Percentiles rank a stretch among this genome's conserved stretches.
Conservation (phyloP, 2,797 vertebrate species). For the Coracias cyanogaster region DNA sequence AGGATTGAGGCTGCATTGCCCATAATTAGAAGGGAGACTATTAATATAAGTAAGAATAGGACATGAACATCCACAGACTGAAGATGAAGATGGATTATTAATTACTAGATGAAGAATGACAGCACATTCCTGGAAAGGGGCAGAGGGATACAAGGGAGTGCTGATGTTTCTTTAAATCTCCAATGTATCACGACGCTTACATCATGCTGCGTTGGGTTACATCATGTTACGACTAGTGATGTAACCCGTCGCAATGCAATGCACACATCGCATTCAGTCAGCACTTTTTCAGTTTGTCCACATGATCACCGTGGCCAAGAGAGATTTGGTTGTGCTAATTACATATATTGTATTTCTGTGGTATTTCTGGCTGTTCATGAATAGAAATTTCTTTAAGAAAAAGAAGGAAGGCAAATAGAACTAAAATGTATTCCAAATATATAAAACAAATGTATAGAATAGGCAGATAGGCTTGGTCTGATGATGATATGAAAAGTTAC, state of each 20-base stretch:
- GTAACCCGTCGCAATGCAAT: constrained; percentile 73
- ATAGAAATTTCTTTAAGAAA: neutral
- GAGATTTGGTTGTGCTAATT: neutral
- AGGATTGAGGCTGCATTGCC: neutral
- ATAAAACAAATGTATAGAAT: neutral
- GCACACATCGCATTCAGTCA: constrained; percentile 49
- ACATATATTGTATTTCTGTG: neutral
- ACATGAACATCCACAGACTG: neutral
- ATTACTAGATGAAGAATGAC: neutral
- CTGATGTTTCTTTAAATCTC: constrained; percentile 30
- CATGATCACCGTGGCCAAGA: neutral
- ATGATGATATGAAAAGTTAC: neutral
- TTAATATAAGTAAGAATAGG: neutral
- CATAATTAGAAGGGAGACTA: neutral
- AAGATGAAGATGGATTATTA: neutral
- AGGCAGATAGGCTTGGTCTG: neutral
- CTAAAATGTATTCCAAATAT: neutral
- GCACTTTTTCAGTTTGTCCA: neutral
- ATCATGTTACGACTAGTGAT: constrained; percentile 43
- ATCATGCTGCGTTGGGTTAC: constrained; percentile 61
- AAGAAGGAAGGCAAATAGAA: neutral
- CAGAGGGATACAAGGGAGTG: neutral
- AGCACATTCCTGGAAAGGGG: neutral
- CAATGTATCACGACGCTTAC: constrained; percentile 60
- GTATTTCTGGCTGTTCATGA: neutral